Base-by-base conservation (phyloP, 1,140 invertebrate genomes). In the Pollicipes pollicipes region DNA sequence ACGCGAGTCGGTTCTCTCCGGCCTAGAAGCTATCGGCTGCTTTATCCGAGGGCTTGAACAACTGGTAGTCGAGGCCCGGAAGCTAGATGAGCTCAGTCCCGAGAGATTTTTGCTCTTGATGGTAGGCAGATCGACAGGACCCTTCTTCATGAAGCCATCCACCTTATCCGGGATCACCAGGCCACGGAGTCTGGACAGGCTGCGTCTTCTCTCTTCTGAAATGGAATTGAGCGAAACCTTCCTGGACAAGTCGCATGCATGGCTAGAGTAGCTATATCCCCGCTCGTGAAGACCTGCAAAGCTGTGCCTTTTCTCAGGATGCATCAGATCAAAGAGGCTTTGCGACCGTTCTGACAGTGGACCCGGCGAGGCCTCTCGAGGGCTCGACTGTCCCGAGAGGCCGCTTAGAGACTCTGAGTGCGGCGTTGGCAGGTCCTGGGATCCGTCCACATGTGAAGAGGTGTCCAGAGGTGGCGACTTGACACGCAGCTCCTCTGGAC, bases 151-250 rank as follows among this genome's bases (percentile, higher is more conserved):
- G 0, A 72, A 66, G 24, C 71, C 72, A 30, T 71, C 74, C 3
- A 64, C 45, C 17, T 69, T 68, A 68, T 93, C 90, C 10, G 91
- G 90, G 76, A 94, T 93, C 16, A 93, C 88, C 72, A 94, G 79
- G 4, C 90, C 90, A 76, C 90, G 82, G 30, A 94, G 78, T 80
- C 93, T 93, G 3, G 88, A 90, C 76, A 91, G 85, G 30, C 87
- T 88, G 75, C 87, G 87, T 74, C 87, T 84, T 67, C 90, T 82
- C 78, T 91, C 89, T 78, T 93, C 91, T 74, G 35, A 73, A 71
- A 69, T 77, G 76, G 17, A 70, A 70, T 74, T 73, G 69, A 66
- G 76, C 69, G 30, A 70, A 64, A 58, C 73, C 73, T 58, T 77
- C 74, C 69, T 74, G 72, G 72, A 74, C 75, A 66, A 69, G 68